Evolutionary conservation across 2,797 vertebrate species (phyloP), one percentile per base, ranked within the genome.

Genomic region (Austrolebias charrua): DNA sequence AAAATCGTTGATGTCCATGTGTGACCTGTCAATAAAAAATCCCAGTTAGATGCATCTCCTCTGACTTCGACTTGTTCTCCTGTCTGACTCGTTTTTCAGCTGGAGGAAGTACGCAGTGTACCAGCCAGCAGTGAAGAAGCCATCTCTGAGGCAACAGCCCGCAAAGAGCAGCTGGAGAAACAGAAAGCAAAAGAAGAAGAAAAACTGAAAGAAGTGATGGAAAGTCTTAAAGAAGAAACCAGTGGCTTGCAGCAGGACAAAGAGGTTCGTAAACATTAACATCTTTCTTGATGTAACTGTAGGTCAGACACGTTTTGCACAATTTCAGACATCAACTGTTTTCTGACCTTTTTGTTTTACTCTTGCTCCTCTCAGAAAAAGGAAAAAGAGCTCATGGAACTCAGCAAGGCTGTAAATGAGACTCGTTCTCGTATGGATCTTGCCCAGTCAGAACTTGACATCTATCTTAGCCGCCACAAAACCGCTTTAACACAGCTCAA

Each of bases 401-500:
- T 98, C 18, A 98, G 93, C 51, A 96, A 93, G 88, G 89, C 80
- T 0, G 96, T 98, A 71, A 95, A 94, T 9, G 95, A 98, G 88
- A 94, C 95, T 0, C 92, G 94, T 14, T 98, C 96, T 14, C 91
- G 86, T 47, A 94, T 95, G 94, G 95, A 97, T 4, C 81, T 99
- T 0, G 93, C 94, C 5, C 96, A 96, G 33, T 94, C 95, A 0
- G 97, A 99, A 85, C 91, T 99, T 9, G 95, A 98, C 75, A 94
- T 99, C 69, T 97, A 97, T 76, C 93, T 99, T 13, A 97, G 94
- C 82, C 88, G 88, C 40, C 93, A 98, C 82, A 98, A 95, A 60
- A 92, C 88, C 0, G 97, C 96, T 2, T 28, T 98, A 60, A 93
- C 91, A 1, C 94, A 93, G 31, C 87, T 98, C 61, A 94, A 88